Evolutionary conservation across 2,797 vertebrate genomes (phyloP).

Genomic region (Garrulus glandarius): DNA sequence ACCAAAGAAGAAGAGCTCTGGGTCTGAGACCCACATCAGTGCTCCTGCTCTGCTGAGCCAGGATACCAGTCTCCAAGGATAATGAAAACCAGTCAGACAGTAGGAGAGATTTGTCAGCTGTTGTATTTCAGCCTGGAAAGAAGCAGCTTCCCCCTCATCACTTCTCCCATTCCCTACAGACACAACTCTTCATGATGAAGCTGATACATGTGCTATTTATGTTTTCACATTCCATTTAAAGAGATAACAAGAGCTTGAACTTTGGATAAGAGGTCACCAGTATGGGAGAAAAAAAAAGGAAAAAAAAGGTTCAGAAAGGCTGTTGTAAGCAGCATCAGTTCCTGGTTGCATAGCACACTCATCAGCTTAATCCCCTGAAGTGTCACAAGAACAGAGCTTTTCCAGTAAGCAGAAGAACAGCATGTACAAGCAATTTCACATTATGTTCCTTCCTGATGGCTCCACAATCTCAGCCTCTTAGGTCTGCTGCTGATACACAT

Average conservation of each 20-base stretch:
- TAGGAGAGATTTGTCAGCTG: neutral
- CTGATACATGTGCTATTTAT: neutral
- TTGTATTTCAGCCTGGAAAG: neutral
- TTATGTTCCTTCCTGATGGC: slow-evolving; percentile 33
- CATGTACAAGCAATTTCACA: slow-evolving; percentile 31
- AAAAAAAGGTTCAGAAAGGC: neutral
- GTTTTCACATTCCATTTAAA: neutral
- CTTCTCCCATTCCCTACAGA: neutral
- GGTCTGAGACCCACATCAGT: neutral
- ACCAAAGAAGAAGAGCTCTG: neutral
- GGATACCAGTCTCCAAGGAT: neutral
- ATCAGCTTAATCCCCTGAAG: slow-evolving; percentile 53
- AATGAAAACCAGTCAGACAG: neutral
- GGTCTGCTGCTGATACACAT: slow-evolving; percentile 1
- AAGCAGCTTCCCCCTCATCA: neutral
- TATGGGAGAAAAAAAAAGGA: neutral
- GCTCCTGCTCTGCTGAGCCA: neutral
- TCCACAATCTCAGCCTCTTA: neutral
- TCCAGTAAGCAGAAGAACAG: slow-evolving; percentile 23
- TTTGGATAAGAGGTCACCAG: neutral
- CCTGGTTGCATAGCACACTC: slow-evolving; percentile 34
- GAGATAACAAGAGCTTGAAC: neutral
- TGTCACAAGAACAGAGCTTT: slow-evolving; percentile 36
- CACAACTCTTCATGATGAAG: neutral
- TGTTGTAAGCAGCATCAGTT: neutral